Percentiles rank a stretch among this genome's conserved stretches.
Conservation (phyloP, 2,888 invertebrate genomes). For the Folsomia candida region DNA sequence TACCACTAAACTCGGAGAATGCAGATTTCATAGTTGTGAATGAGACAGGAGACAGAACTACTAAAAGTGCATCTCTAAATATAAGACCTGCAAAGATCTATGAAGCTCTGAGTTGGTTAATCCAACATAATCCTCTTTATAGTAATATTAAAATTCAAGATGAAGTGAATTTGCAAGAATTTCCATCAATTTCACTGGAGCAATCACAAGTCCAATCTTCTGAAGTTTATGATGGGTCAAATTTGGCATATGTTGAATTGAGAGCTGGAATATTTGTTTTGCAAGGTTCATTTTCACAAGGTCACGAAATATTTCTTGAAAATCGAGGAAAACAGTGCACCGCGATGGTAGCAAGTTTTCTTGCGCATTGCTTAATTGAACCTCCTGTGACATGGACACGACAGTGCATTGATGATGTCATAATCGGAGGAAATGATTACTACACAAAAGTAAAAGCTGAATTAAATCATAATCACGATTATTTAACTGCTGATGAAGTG, state of each 20-base stretch:
- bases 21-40: not conserved
- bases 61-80: not conserved
- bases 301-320: not conserved
- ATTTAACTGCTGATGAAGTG: conserved; percentile 1
- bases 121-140: not conserved
- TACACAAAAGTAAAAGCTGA: not conserved
- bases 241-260: not conserved
- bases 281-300: conserved; percentile 13
- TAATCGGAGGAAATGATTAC: not conserved
- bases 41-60: not conserved
- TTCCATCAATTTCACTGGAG: not conserved
- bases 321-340: conserved; percentile 25
- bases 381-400: not conserved
- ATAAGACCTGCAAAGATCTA: not conserved
- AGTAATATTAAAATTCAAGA: not conserved
- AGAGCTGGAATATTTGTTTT: conserved; percentile 2
- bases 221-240: not conserved
- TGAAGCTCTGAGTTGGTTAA: not conserved
- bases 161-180: not conserved
- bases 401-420: not conserved
- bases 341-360: conserved; percentile 7
- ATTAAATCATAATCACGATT: not conserved
- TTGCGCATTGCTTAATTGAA: conserved; percentile 8
- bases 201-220: not conserved
- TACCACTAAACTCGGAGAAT: not conserved